Base-by-base conservation (phyloP, 1,140 invertebrate genomes). In the Temnothorax longispinosus region DNA sequence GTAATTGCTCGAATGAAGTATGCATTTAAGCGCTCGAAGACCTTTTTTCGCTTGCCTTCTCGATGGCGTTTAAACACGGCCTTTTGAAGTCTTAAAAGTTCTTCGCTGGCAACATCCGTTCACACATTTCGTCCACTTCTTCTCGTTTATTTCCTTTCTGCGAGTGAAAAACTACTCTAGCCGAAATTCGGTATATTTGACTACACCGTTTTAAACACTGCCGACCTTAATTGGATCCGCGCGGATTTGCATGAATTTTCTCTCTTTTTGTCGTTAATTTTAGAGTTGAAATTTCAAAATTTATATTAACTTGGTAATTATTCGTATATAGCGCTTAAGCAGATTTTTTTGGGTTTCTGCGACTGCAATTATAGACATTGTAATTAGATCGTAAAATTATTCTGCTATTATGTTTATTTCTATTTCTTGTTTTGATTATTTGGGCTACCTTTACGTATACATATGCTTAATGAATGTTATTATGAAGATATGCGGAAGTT, bases 111-210 rank as follows among this genome's bases (percentile, higher is more conserved):
- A 76, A 18, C 77, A 87, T 60, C 56, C 80, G 74, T 87, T 87
- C 67, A 56, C 85, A 77, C 77, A 74, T 87, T 90, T 87, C 52
- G 62, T 50, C 38, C 21, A 18, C 21, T 41, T 78, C 75, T 88
- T 62, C 32, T 35, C n/a, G 1, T 56, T 38, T 58, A 15, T 18
- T n/a, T 67, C 27, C 13, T 47, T 15, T 35, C 21, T 74, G 4
- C 27, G 60, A 80, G 78, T 88, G 35, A 65, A 11, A 76, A 91
- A 78, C 74, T 75, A 72, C 80, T 90, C 77, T 44, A 56, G 10
- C 84, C 89, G 75, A 90, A 91, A 91, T 91, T 91, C 80, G 84
- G 85, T 89, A 85, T 85, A 91, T 88, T 90, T 87, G 85, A 91
- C 27, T 58, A 80, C 76, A 58, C 56, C 35, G 84, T 58, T 91